Evolutionary conservation across 1,140 invertebrate species (phyloP).

Genomic region (Andrena cerasifolii): DNA sequence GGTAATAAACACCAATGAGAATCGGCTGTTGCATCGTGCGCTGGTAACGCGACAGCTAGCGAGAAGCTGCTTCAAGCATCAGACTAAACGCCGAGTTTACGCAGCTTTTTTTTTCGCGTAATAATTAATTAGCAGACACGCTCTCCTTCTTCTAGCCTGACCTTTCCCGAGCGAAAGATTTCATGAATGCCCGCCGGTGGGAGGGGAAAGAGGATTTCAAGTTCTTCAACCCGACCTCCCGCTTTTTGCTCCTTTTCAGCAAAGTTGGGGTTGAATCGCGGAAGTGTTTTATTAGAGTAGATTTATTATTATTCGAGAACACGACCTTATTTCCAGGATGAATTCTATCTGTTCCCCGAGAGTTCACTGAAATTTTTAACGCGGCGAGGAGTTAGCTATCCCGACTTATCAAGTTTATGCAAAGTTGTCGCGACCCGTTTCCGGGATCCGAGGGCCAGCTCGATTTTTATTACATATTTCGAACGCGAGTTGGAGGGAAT

Average conservation of each 20-base stretch:
- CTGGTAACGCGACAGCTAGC: too few species aligned
- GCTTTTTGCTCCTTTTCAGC: background rate
- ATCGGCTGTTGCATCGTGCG: background rate
- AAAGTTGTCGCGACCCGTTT: constrained; percentile 29
- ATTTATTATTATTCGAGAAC: constrained; percentile 50
- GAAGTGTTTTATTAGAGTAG: constrained; percentile 40
- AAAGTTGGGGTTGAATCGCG: constrained; percentile 12
- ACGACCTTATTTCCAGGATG: constrained; percentile 29
- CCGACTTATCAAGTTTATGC: constrained; percentile 39
- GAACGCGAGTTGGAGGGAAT: background rate
- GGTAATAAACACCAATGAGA: constrained; percentile 39
- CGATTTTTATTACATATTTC: constrained; percentile 22
- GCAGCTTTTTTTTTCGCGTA: background rate
- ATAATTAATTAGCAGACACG: background rate
- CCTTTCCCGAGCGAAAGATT: background rate
- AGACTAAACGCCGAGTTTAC: background rate
- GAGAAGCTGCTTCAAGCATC: too few species aligned
- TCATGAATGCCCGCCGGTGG: background rate
- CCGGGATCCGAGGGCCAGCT: background rate
- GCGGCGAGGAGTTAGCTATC: background rate
- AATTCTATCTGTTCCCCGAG: constrained; percentile 39
- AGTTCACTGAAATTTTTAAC: constrained; percentile 31
- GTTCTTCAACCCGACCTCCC: background rate
- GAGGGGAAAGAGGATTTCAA: constrained; percentile 19
- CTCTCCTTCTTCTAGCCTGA: background rate